Base-by-base conservation (phyloP, 1,140 invertebrate genomes). In the Bombus soroeensis region DNA sequence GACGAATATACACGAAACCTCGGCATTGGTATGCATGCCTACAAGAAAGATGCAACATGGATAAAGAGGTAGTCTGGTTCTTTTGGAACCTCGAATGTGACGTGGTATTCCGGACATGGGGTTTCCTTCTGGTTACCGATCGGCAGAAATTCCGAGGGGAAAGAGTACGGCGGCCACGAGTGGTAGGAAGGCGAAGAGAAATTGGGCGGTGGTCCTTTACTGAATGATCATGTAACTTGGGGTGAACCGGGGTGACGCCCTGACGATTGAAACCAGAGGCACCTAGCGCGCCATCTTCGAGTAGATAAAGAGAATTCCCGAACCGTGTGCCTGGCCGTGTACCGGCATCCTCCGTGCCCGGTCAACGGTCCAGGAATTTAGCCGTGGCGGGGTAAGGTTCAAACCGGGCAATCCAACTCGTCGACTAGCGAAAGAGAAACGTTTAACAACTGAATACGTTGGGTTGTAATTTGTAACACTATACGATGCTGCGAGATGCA, bases 201-300 rank as follows among this genome's bases (percentile, higher is more conserved):
- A 93, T 87, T 92, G 91, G 91, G 92, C 91, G 92, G 91, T 90
- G 91, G 90, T 94, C 90, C 81, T 39, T 28, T 70, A 25, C 83
- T 41, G 83, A 87, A 89, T 88, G 64, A 87, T 82, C 74, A 81
- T 75, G 82, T 10, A 25, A 68, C 70, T 75, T 57, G 74, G 87
- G 76, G 79, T 89, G 84, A 80, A 73, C 59, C 64, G 47, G 89
- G 88, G 87, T 89, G 88, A 92, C 87, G 90, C 89, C 92, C 90
- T 87, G 87, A 43, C 74, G 83, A 88, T 90, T 87, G 75, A 90
- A 37, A 76, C 90, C 90, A 92, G 87, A 92, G 93, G 89, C 92
- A 95, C 95, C 90, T 89, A 89, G 87, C 82, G 93, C 93, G 94
- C 93, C 94, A 95, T 94, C 94, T 95, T 90, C 87, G 89, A 59